Conservation (phyloP, 2,113 vertebrate genomes). For the Phyllostomus discolor region DNA sequence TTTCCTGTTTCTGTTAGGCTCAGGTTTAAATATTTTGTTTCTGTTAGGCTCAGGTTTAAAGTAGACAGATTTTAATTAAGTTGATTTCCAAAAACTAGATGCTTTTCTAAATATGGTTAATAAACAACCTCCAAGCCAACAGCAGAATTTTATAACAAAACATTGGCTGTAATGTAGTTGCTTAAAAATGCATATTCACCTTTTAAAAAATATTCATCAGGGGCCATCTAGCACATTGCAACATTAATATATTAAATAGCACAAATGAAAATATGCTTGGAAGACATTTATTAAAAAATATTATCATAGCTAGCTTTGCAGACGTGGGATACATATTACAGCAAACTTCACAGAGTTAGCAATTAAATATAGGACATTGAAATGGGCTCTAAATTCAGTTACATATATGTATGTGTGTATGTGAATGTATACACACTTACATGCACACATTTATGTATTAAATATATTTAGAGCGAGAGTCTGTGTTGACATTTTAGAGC, state of each 20-base stretch:
- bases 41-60: not conserved
- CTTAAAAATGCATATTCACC: conserved; percentile 6
- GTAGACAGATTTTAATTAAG: not conserved
- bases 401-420: not conserved
- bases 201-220: not conserved
- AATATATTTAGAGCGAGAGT: not conserved
- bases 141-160: conserved; percentile 29
- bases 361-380: not conserved
- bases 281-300: conserved; percentile 1
- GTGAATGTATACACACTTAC: not conserved
- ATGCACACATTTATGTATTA: not conserved
- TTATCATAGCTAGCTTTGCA: not conserved
- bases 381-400: not conserved
- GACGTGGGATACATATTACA: not conserved
- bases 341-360: not conserved
- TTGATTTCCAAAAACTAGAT: conserved; percentile 11
- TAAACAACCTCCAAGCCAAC: not conserved
- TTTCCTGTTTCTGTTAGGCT: not conserved
- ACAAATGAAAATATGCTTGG: not conserved
- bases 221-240: not conserved
- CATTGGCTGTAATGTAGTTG: not conserved
- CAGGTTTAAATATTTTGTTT: not conserved
- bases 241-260: not conserved
- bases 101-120: conserved; percentile 1
- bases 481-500: not conserved